Evolutionary conservation across 2,888 invertebrate species (phyloP).

Genomic region (Frankliniella intonsa): DNA sequence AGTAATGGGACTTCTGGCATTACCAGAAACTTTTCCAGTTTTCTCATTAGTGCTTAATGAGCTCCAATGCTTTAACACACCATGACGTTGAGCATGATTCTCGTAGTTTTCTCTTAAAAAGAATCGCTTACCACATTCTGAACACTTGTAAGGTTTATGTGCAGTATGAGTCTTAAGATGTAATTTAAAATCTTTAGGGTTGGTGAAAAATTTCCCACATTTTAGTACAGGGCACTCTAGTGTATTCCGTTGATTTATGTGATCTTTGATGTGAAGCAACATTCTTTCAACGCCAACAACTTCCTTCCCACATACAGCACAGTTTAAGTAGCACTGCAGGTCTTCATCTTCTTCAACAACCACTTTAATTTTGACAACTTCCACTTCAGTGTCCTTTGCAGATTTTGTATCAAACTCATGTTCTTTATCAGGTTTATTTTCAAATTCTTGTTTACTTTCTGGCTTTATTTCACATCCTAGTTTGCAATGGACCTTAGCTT

Average conservation of each 20-base stretch:
- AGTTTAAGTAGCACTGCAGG: not conserved
- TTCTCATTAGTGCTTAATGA: not conserved
- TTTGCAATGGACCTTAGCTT: not conserved
- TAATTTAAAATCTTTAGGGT: not conserved
- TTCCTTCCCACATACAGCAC: not conserved
- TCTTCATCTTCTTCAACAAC: not conserved
- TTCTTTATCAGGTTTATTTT: not conserved
- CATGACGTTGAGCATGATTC: not conserved
- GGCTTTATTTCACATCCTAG: not conserved
- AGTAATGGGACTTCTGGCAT: not conserved
- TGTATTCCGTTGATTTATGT: not conserved
- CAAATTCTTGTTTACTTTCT: not conserved
- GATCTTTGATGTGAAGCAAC: not conserved
- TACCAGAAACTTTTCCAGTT: not conserved
- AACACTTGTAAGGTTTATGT: not conserved
- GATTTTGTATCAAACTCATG: no score
- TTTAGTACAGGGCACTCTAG: not conserved
- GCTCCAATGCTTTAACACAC: not conserved
- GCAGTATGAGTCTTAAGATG: not conserved
- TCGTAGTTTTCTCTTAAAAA: slow-evolving; percentile 14
- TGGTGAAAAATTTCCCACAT: not conserved
- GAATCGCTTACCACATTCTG: slow-evolving; percentile 2
- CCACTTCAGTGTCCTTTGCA: not conserved
- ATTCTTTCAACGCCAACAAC: not conserved
- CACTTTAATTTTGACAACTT: not conserved